phyloP scores from a whole-genome alignment of 2,888 invertebrate species.

The Drosophila nigritarsus region DNA sequence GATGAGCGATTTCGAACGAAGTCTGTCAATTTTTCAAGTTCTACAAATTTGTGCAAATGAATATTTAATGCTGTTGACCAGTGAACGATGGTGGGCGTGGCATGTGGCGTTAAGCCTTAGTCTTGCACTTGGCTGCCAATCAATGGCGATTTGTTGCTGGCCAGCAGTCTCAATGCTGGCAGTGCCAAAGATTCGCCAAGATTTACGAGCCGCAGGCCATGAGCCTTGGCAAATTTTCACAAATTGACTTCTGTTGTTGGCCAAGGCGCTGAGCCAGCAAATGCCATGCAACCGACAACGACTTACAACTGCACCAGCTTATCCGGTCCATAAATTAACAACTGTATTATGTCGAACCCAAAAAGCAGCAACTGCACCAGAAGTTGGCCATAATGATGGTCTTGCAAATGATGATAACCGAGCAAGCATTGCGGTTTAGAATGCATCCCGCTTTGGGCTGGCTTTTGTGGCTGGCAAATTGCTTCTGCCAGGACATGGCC shows the following conservation, averaged over 20 bases:
- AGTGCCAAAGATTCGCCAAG: slow-evolving; percentile 56
- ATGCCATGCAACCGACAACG: slow-evolving; percentile 33
- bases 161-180: slow-evolving; percentile 21
- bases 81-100: not conserved
- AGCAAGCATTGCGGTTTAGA: slow-evolving; percentile 11
- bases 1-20: slow-evolving; percentile 15
- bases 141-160: slow-evolving; percentile 33
- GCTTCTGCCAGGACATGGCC: slow-evolving; percentile 30
- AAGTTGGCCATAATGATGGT: slow-evolving; percentile 11
- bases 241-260: slow-evolving; percentile 70
- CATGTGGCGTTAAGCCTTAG: not conserved
- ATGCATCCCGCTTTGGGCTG: slow-evolving; percentile 13
- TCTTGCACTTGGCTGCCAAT: slow-evolving; percentile 42
- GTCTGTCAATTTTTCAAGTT: slow-evolving; percentile 61
- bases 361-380: slow-evolving; percentile 13
- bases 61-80: slow-evolving; percentile 62
- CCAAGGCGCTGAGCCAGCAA: slow-evolving; percentile 47
- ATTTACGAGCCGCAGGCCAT: slow-evolving; percentile 61
- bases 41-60: slow-evolving; percentile 63
- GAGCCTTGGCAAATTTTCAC: slow-evolving; percentile 65
- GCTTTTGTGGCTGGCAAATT: slow-evolving; percentile 35
- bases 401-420: slow-evolving; percentile 11
- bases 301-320: slow-evolving; percentile 36
- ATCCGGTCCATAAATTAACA: slow-evolving; percentile 58
- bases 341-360: slow-evolving; percentile 45